phyloP scores from a whole-genome alignment of 2,888 invertebrate species.

The Sinelater perroti region DNA sequence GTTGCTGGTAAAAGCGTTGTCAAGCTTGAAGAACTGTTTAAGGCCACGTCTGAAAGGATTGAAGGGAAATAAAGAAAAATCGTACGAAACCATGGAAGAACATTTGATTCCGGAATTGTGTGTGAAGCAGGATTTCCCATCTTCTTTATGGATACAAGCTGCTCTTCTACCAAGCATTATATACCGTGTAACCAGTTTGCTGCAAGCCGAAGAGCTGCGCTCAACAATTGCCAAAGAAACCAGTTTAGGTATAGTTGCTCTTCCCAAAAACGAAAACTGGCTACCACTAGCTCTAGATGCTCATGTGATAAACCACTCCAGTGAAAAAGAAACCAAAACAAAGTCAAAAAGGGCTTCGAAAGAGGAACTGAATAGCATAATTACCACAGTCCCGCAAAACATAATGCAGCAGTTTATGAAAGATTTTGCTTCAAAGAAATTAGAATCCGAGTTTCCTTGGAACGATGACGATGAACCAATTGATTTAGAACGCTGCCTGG shows the following conservation, averaged over 20 bases:
- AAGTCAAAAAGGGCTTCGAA: slow-evolving; percentile 23
- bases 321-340: slow-evolving; percentile 36
- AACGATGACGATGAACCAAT: slow-evolving; percentile 68
- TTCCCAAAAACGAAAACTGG: slow-evolving; percentile 50
- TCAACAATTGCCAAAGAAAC: slow-evolving; percentile 63
- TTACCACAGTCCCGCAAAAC: slow-evolving; percentile 54
- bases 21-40: slow-evolving; percentile 68
- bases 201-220: slow-evolving; percentile 79
- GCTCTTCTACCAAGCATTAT: slow-evolving; percentile 84
- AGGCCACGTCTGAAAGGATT: slow-evolving; percentile 61
- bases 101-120: slow-evolving; percentile 90
- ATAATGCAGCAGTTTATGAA: slow-evolving; percentile 58
- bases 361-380: slow-evolving; percentile 21
- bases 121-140: slow-evolving; percentile 74
- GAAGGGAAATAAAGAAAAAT: slow-evolving; percentile 59
- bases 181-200: slow-evolving; percentile 75
- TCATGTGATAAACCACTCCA: slow-evolving; percentile 47
- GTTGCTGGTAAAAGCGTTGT: slow-evolving; percentile 79
- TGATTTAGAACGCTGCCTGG: slow-evolving; percentile 71
- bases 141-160: slow-evolving; percentile 85
- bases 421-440: slow-evolving; percentile 59
- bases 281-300: slow-evolving; percentile 51
- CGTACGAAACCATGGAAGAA: slow-evolving; percentile 68
- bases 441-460: slow-evolving; percentile 63
- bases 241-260: slow-evolving; percentile 54